Conservation (phyloP, 1,140 invertebrate species). For the Drosophila sp. region DNA sequence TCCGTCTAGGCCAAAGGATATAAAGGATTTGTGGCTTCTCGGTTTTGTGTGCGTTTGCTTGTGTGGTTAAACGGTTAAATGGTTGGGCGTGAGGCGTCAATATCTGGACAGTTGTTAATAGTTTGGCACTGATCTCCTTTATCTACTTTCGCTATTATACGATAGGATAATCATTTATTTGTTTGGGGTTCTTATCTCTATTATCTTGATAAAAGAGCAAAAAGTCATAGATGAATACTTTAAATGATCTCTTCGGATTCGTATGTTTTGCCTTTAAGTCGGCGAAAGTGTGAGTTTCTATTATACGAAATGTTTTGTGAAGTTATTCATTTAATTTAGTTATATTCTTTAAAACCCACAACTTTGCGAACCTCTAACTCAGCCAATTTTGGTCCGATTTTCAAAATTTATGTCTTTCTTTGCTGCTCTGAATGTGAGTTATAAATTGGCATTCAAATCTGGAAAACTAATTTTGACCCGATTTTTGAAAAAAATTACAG, state of each 20-base stretch:
- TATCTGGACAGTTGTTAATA: constrained; percentile 76
- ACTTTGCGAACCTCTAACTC: too few relatives aligned
- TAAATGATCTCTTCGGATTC: constrained; percentile 19
- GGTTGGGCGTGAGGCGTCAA: constrained; percentile 58
- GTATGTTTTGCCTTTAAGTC: background rate
- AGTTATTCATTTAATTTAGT: too few relatives aligned
- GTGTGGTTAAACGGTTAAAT: constrained; percentile 44
- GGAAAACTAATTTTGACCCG: too few relatives aligned
- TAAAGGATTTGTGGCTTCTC: constrained; percentile 12
- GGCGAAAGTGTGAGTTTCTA: too few relatives aligned
- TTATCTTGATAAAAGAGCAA: constrained; percentile 16
- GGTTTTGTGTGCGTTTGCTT: constrained; percentile 23
- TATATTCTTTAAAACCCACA: too few relatives aligned
- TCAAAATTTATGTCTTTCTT: too few relatives aligned
- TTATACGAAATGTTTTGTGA: too few relatives aligned
- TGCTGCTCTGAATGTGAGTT: too few relatives aligned
- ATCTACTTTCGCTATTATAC: constrained; percentile 25
- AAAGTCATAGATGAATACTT: constrained; percentile 51
- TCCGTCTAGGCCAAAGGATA: background rate
- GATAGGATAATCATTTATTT: constrained; percentile 62
- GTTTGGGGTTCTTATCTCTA: constrained; percentile 48
- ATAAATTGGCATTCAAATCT: too few relatives aligned
- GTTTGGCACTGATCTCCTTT: constrained; percentile 41
- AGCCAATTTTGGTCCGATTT: too few relatives aligned
- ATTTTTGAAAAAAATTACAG: too few relatives aligned